phyloP scores from a whole-genome alignment of 92 coral and sea anemone species.

The Zoanthus sansibaricus region DNA sequence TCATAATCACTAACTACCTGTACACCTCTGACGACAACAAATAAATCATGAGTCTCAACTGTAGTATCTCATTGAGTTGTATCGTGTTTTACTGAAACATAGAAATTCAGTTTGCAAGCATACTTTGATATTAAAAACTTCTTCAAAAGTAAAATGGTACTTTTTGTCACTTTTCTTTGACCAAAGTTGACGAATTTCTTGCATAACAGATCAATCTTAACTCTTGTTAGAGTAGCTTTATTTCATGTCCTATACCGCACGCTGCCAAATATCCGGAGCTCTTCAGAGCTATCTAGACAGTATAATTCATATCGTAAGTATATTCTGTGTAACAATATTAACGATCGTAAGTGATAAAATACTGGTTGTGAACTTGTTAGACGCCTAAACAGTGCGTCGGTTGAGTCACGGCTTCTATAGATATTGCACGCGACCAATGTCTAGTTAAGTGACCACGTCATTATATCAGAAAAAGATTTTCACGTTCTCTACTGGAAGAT shows the following conservation, averaged over 20 bases:
- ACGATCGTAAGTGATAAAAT: not conserved
- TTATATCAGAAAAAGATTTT: not conserved
- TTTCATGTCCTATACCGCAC: not conserved
- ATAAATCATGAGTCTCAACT: constrained; percentile 36
- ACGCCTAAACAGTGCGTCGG: not conserved
- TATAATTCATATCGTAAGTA: not conserved
- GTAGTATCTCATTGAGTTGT: not conserved
- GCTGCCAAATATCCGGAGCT: not conserved
- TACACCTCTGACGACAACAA: constrained; percentile 34
- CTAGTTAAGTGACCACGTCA: not conserved
- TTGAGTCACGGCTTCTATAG: not conserved
- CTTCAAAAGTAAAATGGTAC: not conserved
- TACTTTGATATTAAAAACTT: not conserved
- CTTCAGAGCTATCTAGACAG: not conserved
- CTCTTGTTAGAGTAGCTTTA: not conserved
- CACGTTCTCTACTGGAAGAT: not conserved
- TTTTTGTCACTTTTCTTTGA: not conserved
- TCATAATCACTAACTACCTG: constrained; percentile 31
- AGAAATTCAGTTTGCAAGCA: not conserved
- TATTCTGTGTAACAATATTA: not conserved
- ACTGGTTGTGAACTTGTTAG: not conserved
- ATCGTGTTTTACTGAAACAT: not conserved
- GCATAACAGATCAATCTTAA: not conserved
- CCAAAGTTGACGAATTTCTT: not conserved
- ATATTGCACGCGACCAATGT: constrained; percentile 24